Base-by-base conservation (phyloP, 2,113 vertebrate species). In the Sander vitreus region DNA sequence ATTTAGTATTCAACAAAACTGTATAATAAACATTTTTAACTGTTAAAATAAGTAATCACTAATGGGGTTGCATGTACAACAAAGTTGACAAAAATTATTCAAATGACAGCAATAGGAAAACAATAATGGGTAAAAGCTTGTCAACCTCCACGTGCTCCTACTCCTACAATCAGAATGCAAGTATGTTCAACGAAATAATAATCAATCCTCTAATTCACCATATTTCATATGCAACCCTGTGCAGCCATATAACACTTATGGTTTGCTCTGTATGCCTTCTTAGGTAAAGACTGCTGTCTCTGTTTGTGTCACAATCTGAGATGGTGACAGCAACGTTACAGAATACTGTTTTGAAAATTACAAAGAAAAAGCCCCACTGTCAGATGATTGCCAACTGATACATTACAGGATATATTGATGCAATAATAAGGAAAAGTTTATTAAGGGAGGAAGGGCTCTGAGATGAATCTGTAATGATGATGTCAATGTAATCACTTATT, bases 261-360 rank as follows among this genome's bases (percentile, higher is more conserved):
- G 23, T 58, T 23, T n/a, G 19, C 18, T 33, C 3, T 33, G 1
- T n/a, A 30, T 1, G 5, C 2, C 7, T 6, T 50, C 19, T 58
- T 11, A n/a, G 15, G 23, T 54, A 57, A 71, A 57, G 47, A 60
- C 54, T 36, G 27, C 23, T 14, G 25, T 64, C 1, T 11, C 48
- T 33, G 16, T 47, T 73, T 66, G 45, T 80, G 70, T 43, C 75
- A 33, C 68, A 81, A 66, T 80, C 48, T 64, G 0, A 74, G 62
- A 69, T 76, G 67, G 60, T 30, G 57, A 21, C 33, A 57, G 4
- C 0, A 0, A 6, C 1, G 16, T 70, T 59, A 27, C 66, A 65
- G 12, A 51, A 59, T 27, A 36, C 14, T 1, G 5, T 76, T 48
- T 30, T 62, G 55, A 25, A 66, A 65, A 73, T 3, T 3, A 23